These are phyloP conservation scores for Bellardia pandia DNA, from an alignment of 2,888 invertebrate genomes.

Conservation along the genomic window DNA sequence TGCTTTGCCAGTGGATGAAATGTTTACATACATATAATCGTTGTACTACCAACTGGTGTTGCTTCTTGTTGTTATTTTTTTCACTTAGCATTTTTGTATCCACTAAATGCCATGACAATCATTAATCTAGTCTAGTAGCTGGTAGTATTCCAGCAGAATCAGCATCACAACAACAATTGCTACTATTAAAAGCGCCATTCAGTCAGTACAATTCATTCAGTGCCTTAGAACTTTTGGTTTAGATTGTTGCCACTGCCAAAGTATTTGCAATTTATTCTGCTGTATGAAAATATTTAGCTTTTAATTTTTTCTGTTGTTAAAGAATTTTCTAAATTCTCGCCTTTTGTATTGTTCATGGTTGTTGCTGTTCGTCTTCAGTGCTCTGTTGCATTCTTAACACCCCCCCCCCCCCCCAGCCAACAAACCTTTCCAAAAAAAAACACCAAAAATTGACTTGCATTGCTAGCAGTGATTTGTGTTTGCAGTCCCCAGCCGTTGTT, in stretches of 20 bases:
- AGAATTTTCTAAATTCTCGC: conserved; percentile 52
- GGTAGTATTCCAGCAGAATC: conserved; percentile 17
- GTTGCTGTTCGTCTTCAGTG: not conserved
- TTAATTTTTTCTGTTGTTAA: conserved; percentile 28
- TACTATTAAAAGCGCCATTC: not conserved
- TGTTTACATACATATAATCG: conserved; percentile 49
- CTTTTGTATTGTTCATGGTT: not conserved
- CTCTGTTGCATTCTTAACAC: not conserved
- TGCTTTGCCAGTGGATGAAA: conserved; percentile 62
- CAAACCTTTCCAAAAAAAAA: too few relatives aligned
- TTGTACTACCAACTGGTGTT: conserved; percentile 36
- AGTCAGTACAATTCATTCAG: conserved; percentile 25
- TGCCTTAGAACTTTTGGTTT: conserved; percentile 59
- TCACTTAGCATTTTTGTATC: conserved; percentile 62
- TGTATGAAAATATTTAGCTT: conserved; percentile 39
- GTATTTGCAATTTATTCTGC: conserved; percentile 54
- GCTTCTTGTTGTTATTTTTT: conserved; percentile 43
- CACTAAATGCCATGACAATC: conserved; percentile 71
- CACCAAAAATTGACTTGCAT: conserved; percentile 16
- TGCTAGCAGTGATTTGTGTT: conserved; percentile 67
- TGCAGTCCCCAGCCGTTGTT: conserved; percentile 53
- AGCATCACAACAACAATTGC: not conserved
- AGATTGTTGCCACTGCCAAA: conserved; percentile 36
- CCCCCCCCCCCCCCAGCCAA: too few relatives aligned
- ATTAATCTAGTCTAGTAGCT: conserved; percentile 67